Base-by-base conservation (phyloP, 2,113 vertebrate species). In the Ammodytes dubius region DNA sequence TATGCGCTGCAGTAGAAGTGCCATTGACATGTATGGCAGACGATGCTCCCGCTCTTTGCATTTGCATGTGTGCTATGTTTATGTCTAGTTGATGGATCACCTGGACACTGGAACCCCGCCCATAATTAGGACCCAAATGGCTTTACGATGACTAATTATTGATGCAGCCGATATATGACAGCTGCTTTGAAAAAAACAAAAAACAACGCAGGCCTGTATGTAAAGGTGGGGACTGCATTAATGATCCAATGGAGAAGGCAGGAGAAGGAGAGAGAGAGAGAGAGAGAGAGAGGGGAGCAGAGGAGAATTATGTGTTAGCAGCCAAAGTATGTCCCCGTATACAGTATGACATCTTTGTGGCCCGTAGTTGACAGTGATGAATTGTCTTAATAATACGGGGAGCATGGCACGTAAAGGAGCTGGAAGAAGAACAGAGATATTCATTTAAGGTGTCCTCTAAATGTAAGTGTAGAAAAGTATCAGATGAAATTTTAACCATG, bases 131-230 rank as follows among this genome's bases (percentile, higher is more conserved):
- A 83, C 80, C 85, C 87, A 69, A 90, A 90, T 85, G 87, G 75
- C 82, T 92, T 91, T 86, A 81, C 88, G 80, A 79, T 78, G 63
- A 87, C 87, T 89, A 90, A 92, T 86, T 90, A 92, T 87, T 89
- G 86, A 93, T 88, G 90, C 77, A 75, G 86, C 80, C 83, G 52
- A 89, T 79, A 89, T 88, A 85, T 80, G 89, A 88, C 71, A 77
- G 83, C 71, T 79, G 77, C 83, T 91, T 27, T 27, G 2, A 27
- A 27, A 27, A 27, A 27, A 85, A 90, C 90, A 92, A 90, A 93
- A 88, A 84, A 66, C 7, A 65, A 68, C 0, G 76, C 69, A 83
- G 58, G 74, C 74, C 54, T 77, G 78, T 84, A 70, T 2, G 39
- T 57, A 50, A 35, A 71, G 65, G 86, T 45, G 52, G 67, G 59